Conservation (phyloP, 1,140 invertebrate species). For the Sminthurides bifidus region DNA sequence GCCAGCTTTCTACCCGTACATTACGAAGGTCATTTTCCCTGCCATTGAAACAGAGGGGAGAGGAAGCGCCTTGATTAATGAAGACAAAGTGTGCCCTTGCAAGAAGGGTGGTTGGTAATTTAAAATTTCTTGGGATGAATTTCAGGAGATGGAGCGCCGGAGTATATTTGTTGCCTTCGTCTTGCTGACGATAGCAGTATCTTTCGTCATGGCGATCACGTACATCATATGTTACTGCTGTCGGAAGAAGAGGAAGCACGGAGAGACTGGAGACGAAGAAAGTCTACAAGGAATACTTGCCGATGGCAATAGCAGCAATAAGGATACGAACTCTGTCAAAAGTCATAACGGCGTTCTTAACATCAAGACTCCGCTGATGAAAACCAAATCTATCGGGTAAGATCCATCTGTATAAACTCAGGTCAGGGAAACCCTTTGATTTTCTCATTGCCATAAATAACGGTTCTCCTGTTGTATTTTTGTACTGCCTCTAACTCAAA, state of each 20-base stretch:
- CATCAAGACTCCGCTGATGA: conserved; percentile 29
- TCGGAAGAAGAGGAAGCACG: conserved; percentile 29
- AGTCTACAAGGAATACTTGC: conserved; percentile 31
- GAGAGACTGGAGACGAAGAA: conserved; percentile 28
- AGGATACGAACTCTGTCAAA: conserved; percentile 30
- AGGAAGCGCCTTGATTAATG: no score
- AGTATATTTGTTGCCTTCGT: conserved; percentile 15
- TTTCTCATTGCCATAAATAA: background rate
- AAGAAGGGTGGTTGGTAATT: background rate
- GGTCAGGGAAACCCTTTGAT: background rate
- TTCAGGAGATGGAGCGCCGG: conserved; percentile 17
- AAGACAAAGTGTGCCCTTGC: no score
- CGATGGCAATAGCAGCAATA: conserved; percentile 30
- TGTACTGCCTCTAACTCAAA: no score
- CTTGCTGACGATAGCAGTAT: conserved; percentile 11
- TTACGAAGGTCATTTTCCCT: no score
- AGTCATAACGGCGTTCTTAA: conserved; percentile 32
- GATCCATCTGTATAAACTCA: background rate
- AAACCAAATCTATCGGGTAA: conserved; percentile 28
- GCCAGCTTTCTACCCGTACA: no score
- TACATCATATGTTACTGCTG: conserved; percentile 32
- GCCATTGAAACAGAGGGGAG: no score
- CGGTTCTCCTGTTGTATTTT: no score
- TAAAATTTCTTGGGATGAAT: background rate
- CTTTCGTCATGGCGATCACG: conserved; percentile 21